phyloP scores from a whole-genome alignment of 2,113 vertebrate genomes.

The Macaca nemestrina region DNA sequence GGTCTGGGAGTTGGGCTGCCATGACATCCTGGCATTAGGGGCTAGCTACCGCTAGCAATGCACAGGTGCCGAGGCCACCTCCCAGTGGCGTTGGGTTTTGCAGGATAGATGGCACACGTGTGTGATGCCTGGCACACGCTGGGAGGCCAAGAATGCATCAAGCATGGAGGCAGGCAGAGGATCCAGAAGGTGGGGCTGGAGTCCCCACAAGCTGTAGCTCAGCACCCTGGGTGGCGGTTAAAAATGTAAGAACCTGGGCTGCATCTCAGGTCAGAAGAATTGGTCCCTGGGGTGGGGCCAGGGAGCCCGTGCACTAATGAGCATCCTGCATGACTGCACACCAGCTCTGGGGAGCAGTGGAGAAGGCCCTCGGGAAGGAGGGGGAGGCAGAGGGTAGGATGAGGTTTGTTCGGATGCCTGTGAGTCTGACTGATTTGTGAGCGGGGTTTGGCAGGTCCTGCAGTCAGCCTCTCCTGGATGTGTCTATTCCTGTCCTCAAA shows the following conservation, averaged over 20 bases:
- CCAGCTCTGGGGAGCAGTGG: neutral
- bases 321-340: neutral
- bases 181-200: neutral
- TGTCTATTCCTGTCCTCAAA: neutral
- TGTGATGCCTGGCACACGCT: neutral
- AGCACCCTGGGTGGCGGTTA: neutral
- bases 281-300: neutral
- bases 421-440: neutral
- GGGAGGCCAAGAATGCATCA: neutral
- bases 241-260: neutral
- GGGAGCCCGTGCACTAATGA: neutral
- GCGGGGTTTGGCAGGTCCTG: neutral
- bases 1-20: neutral
- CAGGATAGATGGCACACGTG: neutral
- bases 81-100: neutral
- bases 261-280: neutral
- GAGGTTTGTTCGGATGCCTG: neutral
- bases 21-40: neutral
- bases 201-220: neutral
- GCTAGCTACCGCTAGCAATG: neutral
- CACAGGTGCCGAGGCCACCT: neutral
- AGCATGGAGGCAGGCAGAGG: neutral
- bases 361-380: accelerated
- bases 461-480: neutral
- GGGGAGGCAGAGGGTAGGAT: no score